These are phyloP conservation scores for Biston stratarius DNA, from an alignment of 2,888 invertebrate genomes.

Conservation along the genomic window DNA sequence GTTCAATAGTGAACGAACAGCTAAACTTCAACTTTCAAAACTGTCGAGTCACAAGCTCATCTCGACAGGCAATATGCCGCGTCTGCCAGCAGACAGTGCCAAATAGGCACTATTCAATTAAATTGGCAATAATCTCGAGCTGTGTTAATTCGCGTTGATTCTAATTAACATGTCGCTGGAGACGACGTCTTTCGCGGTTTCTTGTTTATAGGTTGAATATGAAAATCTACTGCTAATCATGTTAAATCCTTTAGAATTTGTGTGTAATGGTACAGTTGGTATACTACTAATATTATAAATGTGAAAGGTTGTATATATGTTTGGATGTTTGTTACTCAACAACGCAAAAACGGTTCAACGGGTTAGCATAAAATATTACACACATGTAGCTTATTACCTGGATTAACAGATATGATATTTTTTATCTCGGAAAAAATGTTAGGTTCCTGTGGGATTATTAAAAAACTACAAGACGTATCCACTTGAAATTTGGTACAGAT, in stretches of 20 bases:
- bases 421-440: too few relatives aligned
- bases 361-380: too few relatives aligned
- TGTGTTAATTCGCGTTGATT: constrained; percentile 23
- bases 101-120: constrained; percentile 32
- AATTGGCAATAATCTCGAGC: constrained; percentile 18
- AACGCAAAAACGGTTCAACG: too few relatives aligned
- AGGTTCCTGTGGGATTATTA: too few relatives aligned
- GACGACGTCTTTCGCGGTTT: constrained; percentile 11
- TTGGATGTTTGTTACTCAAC: too few relatives aligned
- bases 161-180: constrained; percentile 28
- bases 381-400: too few relatives aligned
- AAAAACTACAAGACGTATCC: too few relatives aligned
- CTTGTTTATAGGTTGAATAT: background rate
- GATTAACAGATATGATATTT: too few relatives aligned
- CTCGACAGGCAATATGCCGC: constrained; percentile 20
- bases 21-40: constrained; percentile 4
- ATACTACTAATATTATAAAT: too few relatives aligned
- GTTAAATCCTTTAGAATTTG: background rate
- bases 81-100: constrained; percentile 20
- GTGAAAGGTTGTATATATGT: too few relatives aligned
- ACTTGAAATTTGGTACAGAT: too few relatives aligned
- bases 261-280: background rate
- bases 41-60: background rate
- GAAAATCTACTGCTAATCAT: background rate
- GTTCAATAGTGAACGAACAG: too few relatives aligned